Percentiles rank a stretch among this genome's conserved stretches.
Conservation (phyloP, 2,888 invertebrate genomes). For the Tanypteryx hageni region DNA sequence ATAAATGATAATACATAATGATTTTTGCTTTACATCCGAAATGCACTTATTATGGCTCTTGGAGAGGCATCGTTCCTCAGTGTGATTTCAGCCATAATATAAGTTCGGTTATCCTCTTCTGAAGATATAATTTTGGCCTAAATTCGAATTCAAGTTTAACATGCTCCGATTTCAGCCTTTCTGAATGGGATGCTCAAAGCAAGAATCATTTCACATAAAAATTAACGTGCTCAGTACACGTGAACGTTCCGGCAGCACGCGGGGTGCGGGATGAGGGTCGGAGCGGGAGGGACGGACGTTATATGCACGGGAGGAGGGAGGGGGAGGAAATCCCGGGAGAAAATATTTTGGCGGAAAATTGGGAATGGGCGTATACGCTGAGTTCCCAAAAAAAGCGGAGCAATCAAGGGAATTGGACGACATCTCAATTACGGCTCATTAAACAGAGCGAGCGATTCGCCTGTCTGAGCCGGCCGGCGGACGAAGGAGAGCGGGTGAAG, state of each 20-base stretch:
- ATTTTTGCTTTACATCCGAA: too few species aligned
- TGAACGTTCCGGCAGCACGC: not conserved
- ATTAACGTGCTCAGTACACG: not conserved
- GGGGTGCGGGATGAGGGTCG: not conserved
- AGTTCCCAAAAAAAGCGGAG: not conserved
- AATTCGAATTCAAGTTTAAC: too few species aligned
- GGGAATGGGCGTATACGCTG: not conserved
- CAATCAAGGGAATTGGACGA: not conserved
- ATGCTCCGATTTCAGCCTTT: too few species aligned
- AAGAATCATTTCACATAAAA: too few species aligned
- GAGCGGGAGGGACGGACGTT: not conserved
- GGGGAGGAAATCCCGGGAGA: not conserved
- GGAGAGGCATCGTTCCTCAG: too few species aligned
- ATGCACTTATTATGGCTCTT: too few species aligned
- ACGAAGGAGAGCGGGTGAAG: not conserved
- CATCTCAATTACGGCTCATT: constrained; percentile 14
- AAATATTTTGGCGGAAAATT: not conserved
- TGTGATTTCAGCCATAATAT: too few species aligned
- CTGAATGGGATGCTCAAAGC: too few species aligned
- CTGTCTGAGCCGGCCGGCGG: not conserved
- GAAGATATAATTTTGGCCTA: too few species aligned
- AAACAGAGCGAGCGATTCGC: not conserved
- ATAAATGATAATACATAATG: too few species aligned
- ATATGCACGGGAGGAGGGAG: not conserved
- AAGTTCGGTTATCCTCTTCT: too few species aligned